phyloP scores from a whole-genome alignment of 1,140 invertebrate genomes.

The Oedothorax gibbosus region DNA sequence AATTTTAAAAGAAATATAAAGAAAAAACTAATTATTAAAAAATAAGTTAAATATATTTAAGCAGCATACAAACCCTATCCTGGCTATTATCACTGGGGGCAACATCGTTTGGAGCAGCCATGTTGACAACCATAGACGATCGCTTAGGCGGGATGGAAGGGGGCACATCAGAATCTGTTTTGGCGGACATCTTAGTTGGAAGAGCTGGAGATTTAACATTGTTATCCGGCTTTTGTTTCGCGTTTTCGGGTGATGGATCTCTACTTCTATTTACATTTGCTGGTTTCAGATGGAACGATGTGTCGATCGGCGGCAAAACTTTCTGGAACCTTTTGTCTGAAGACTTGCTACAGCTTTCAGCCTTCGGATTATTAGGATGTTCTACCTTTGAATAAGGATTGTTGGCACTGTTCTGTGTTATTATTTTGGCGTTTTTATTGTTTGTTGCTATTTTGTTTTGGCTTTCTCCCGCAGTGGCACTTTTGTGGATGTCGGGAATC shows the following conservation, averaged over 20 bases:
- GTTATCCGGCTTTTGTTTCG: not conserved
- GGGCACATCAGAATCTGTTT: conserved; percentile 14
- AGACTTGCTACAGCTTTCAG: conserved; percentile 22
- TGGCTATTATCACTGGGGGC: no score
- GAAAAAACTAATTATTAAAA: no score
- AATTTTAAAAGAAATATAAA: no score
- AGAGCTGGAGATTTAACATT: not conserved
- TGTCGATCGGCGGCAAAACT: conserved; percentile 45
- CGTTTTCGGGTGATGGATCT: not conserved
- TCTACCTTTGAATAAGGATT: no score
- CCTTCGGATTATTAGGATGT: not conserved
- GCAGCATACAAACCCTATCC: no score
- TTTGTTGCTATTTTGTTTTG: conserved; percentile 46
- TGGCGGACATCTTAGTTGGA: not conserved
- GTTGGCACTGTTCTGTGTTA: not conserved
- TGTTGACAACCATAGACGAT: conserved; percentile 14
- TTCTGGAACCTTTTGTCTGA: conserved; percentile 53
- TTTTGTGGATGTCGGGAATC: not conserved
- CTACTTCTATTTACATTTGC: conserved; percentile 19
- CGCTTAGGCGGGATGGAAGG: conserved; percentile 41
- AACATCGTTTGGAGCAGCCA: not conserved
- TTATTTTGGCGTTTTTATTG: conserved; percentile 37
- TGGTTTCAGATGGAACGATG: conserved; percentile 42
- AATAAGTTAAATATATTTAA: no score
- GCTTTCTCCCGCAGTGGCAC: not conserved